Base-by-base conservation (phyloP, 1,140 invertebrate genomes). In the Lasioglossum albipes region DNA sequence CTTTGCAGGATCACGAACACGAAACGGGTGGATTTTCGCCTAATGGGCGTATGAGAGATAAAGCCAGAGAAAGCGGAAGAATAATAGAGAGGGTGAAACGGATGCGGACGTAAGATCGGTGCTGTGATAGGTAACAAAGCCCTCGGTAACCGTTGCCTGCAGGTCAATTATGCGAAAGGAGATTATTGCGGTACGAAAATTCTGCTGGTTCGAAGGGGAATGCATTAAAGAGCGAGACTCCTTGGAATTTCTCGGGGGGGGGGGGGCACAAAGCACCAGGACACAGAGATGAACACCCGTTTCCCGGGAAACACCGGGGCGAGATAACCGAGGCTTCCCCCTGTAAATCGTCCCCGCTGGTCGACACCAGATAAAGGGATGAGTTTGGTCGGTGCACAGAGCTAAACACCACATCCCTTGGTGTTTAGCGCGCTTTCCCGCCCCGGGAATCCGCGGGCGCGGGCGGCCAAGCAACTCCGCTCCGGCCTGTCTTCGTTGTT, bases 371-470 rank as follows among this genome's bases (percentile, higher is more conserved):
- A 78, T 81, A 75, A 85, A 69, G 41, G 54, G 52, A 61, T 75
- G 77, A 84, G 77, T 87, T 84, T 80, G 81, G 68, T 54, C 65
- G 66, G 36, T 27, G 73, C 31, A 27, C 20, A 27, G 67, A 65
- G 22, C 71, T 84, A 84, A 86, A 84, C 79, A 77, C 42, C 52
- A 45, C 68, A 52, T 52, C 20, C 36, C 68, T 42, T 41, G 79
- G 49, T 79, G 75, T 77, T 87, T 77, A 86, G 84, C 70, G 73
- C 59, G 57, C 61, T 81, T 86, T 74, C 45, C 31, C n/a, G 68
- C 41, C 61, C 57, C 13, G 2, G 52, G 41, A 66, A 57, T 64
- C 61, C 36, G 36, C 36, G 2, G 36, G 31, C 36, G 36, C 36
- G 2, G 36, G 31, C 62, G 45, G 66, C 64, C 36, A 54, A 42